Base-by-base conservation (phyloP, 2,888 invertebrate genomes). In the Sinhomidia bicolor region DNA sequence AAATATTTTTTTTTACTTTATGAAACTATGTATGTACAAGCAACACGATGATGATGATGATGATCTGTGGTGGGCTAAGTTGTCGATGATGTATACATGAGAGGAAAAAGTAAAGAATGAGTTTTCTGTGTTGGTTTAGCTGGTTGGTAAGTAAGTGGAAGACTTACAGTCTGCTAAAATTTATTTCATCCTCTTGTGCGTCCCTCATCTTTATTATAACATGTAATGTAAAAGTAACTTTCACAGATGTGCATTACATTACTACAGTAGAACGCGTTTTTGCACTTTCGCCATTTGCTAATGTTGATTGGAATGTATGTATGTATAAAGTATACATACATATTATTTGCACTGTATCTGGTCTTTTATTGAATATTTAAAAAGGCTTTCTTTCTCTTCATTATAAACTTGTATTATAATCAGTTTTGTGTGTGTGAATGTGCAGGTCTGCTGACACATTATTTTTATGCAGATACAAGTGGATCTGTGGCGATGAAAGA, bases 381-480 rank as follows among this genome's bases (percentile, higher is more conserved):
- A 60, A 60, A n/a, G 17, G 68, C 68, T 71, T 71, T 71, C 68
- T 71, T 44, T 71, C 68, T 71, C 12, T 71, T 20, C 44, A 2
- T 20, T n/a, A 20, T n/a, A 7, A 7, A 3, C 20, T 4, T 68
- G 14, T n/a, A n/a, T 68, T 1, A 44, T 71, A 41, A 71, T 71
- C 68, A 41, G 36, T 1, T 71, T 71, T 32, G 41, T 71, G 29
- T 71, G n/a, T 68, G 17, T 68, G 68, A 41, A 17, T 36, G 74
- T 74, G 47, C 47, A 74, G 36, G 26, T n/a, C 6, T 17, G 47
- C 74, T 74, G 74, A 74, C 74, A 74, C 23, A 5, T 74, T 74
- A 51, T n/a, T n/a, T 74, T 47, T 74, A 51, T 74, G 47, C 26
- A 74, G 47, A 14, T 47, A 74, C 74, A 74, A 74, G 74, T 74